phyloP scores from a whole-genome alignment of 2,888 invertebrate species.

The Rhamnusium bicolor region DNA sequence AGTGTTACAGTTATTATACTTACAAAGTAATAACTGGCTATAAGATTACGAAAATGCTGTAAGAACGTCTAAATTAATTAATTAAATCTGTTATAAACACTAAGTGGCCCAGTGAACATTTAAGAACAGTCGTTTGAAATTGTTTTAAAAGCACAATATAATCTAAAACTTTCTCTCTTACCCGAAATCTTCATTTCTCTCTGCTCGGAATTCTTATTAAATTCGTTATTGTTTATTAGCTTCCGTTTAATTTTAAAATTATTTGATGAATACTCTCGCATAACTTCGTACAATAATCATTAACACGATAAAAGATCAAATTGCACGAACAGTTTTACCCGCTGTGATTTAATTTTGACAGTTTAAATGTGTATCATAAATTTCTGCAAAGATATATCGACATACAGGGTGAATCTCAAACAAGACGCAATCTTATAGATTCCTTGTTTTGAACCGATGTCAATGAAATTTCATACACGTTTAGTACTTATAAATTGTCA shows the following conservation, averaged over 20 bases:
- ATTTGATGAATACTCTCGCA: conserved; percentile 22
- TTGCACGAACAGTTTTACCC: neutral
- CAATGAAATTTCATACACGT: no score
- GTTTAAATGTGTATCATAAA: no score
- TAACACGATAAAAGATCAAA: conserved; percentile 19
- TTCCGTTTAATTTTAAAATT: conserved; percentile 54
- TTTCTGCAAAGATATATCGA: no score
- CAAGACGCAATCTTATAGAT: no score
- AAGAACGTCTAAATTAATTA: conserved; percentile 71
- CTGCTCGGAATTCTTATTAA: conserved; percentile 60
- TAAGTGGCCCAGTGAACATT: conserved; percentile 65
- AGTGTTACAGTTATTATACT: conserved; percentile 71
- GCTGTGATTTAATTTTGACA: neutral
- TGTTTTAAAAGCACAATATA: conserved; percentile 54
- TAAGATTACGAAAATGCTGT: conserved; percentile 70
- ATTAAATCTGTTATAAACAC: conserved; percentile 71
- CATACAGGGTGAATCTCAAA: no score
- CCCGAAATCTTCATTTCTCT: conserved; percentile 1
- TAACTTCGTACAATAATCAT: conserved; percentile 21
- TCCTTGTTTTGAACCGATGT: no score
- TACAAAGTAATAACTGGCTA: conserved; percentile 71
- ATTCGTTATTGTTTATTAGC: conserved; percentile 62
- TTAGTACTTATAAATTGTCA: no score
- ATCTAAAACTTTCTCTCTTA: conserved; percentile 48
- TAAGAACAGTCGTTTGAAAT: conserved; percentile 59